Evolutionary conservation across 1,140 invertebrate genomes (phyloP).

Genomic region (Dufourea novaeangliae): DNA sequence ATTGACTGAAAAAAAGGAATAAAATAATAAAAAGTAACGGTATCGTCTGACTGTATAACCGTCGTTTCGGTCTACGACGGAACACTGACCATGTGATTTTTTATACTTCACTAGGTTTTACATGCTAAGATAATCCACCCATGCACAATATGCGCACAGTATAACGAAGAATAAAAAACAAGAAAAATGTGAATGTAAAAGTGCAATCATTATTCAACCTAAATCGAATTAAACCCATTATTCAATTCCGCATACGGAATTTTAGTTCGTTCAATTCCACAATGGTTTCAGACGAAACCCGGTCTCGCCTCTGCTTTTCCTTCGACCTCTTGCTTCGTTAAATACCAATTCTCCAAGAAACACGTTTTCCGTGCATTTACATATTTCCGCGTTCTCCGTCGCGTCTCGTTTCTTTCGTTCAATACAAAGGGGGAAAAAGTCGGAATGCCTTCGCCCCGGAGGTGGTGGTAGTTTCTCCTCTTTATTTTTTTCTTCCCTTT

Average conservation of each 20-base stretch:
- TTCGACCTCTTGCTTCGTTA: conserved; percentile 8
- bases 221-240: neutral
- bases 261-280: neutral
- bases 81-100: too few species aligned
- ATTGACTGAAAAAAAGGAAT: too few species aligned
- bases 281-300: neutral
- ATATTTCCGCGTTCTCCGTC: neutral
- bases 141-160: too few species aligned
- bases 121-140: too few species aligned
- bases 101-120: too few species aligned
- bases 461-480: neutral
- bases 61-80: too few species aligned
- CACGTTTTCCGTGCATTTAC: conserved; percentile 5
- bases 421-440: neutral
- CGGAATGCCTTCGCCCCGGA: neutral
- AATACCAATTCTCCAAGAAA: conserved; percentile 14
- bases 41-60: too few species aligned
- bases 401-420: conserved; percentile 7
- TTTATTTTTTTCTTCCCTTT: neutral
- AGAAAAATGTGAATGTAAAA: neutral
- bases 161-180: too few species aligned
- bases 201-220: neutral
- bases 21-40: too few species aligned
- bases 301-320: neutral
- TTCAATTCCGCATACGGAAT: neutral